Percentiles rank a stretch among this genome's conserved stretches.
Evolutionary conservation across 2,113 vertebrate genomes (phyloP).

Genomic region (Pangasianodon hypophthalmus): DNA sequence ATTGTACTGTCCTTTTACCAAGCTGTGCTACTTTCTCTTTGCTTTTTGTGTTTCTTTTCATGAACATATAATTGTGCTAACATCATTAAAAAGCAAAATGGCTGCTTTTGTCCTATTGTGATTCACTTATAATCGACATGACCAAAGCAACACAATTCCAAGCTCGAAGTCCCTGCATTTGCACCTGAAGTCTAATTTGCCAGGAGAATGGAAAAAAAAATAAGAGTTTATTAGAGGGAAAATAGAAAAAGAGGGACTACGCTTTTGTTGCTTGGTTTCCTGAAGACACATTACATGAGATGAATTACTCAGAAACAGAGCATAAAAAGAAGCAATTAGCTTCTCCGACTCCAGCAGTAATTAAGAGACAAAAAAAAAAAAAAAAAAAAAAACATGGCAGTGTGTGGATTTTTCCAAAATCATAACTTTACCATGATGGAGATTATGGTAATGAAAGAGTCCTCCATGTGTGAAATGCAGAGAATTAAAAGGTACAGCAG

Average conservation of each 20-base stretch:
- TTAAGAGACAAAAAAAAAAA: constrained; percentile 56
- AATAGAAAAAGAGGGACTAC: constrained; percentile 62
- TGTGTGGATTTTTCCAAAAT: constrained; percentile 26
- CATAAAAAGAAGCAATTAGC: constrained; percentile 65
- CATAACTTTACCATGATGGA: constrained; percentile 10
- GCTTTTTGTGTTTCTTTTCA: neutral
- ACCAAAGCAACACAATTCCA: neutral
- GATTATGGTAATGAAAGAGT: constrained; percentile 45
- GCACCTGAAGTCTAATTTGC: neutral
- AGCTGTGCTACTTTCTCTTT: no score
- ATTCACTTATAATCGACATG: neutral
- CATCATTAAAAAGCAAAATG: neutral
- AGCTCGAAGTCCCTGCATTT: neutral
- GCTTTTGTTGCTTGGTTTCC: constrained; percentile 57
- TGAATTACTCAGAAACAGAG: constrained; percentile 36
- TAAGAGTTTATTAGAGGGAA: constrained; percentile 63
- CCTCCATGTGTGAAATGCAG: constrained; percentile 1
- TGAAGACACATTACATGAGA: constrained; percentile 52
- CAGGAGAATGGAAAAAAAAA: constrained; percentile 41
- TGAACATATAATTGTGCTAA: no score
- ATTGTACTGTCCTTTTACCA: neutral
- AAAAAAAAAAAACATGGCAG: constrained; percentile 37
- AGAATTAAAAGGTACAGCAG: neutral
- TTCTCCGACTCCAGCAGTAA: constrained; percentile 64
- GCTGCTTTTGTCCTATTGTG: neutral